These are phyloP conservation scores for Datnioides undecimradiatus DNA, from an alignment of 2,113 vertebrate genomes.

Conservation along the genomic window DNA sequence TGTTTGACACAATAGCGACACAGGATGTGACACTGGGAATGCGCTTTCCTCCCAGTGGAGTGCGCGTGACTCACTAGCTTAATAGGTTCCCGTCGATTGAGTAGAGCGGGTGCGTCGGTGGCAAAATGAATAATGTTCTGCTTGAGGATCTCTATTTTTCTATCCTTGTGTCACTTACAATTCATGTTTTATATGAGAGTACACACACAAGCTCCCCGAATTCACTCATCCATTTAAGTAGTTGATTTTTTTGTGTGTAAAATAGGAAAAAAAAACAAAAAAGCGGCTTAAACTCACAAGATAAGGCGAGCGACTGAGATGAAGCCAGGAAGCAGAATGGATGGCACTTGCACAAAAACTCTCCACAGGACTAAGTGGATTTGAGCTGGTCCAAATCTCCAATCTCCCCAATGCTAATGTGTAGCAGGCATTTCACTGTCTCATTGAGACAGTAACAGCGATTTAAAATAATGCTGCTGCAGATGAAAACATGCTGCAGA, in stretches of 20 bases:
- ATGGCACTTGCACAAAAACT: slow-evolving; percentile 40
- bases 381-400: slow-evolving; percentile 45
- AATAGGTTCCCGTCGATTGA: slow-evolving; percentile 29
- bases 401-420: slow-evolving; percentile 39
- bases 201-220: slow-evolving; percentile 13
- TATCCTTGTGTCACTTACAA: slow-evolving; percentile 21
- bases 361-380: slow-evolving; percentile 57
- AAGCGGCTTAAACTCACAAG: slow-evolving; percentile 47
- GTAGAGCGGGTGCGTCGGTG: slow-evolving; percentile 15
- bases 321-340: slow-evolving; percentile 35
- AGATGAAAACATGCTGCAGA: slow-evolving; percentile 23
- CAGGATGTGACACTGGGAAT: slow-evolving; percentile 12
- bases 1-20: slow-evolving; percentile 4
- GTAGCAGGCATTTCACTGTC: slow-evolving; percentile 28
- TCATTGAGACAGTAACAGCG: slow-evolving; percentile 17
- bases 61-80: slow-evolving; percentile 26
- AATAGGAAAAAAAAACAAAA: slow-evolving; percentile 29
- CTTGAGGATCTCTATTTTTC: slow-evolving; percentile 31
- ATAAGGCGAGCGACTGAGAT: slow-evolving; percentile 31
- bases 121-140: slow-evolving; percentile 42
- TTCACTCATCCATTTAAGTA: slow-evolving; percentile 36
- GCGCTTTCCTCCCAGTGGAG: neutral
- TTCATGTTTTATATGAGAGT: slow-evolving; percentile 42
- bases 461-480: slow-evolving; percentile 26
- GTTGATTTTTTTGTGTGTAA: slow-evolving; percentile 11